Evolutionary conservation across 2,888 invertebrate genomes (phyloP), one percentile per base, ranked within the genome.

Genomic region (Melipona beecheii): DNA sequence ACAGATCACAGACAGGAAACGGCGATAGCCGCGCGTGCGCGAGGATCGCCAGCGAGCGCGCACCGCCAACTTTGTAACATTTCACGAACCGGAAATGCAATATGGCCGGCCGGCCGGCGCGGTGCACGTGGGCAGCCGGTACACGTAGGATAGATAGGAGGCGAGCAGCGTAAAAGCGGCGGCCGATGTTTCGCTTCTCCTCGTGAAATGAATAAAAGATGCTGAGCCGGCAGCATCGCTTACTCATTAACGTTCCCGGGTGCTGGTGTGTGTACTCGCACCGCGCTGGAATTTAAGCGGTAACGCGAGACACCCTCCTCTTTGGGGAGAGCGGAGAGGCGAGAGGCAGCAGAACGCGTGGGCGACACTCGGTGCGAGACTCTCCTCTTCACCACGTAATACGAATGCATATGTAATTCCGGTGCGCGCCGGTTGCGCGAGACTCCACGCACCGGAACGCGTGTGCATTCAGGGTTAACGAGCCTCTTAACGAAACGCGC

Each of bases 171-270:
- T 85, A 90, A 91, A 89, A 87, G 84, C 85, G 87, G 84, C 87
- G 85, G 86, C 85, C 83, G 78, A 87, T 84, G 89, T 89, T 90
- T 89, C 90, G 89, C 85, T 85, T 79, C 90, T 87, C 65, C 73
- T 85, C 89, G 88, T 88, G 86, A 87, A 89, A 92, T 92, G 92
- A 92, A 92, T 92, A 92, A 92, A 92, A 91, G 91, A 92, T 91
- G 90, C 88, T 86, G 86, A 52, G 81, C 78, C 83, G 74, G 70
- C 81, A 88, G 86, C 78, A 86, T 88, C 81, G 84, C 84, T 84
- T 85, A 85, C 84, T 88, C 89, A 89, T 91, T 91, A 89, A 91
- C 87, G 86, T 81, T 82, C 76, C 62, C 62, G n/a, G 74, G 75
- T 74, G 66, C 68, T 73, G 72, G 49, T 21, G 75, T 66, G 65